Percentiles rank a stretch among this genome's conserved stretches.
These are phyloP conservation scores for Tetramorium simillimum DNA, from an alignment of 1,140 invertebrate genomes.

Conservation along the genomic window DNA sequence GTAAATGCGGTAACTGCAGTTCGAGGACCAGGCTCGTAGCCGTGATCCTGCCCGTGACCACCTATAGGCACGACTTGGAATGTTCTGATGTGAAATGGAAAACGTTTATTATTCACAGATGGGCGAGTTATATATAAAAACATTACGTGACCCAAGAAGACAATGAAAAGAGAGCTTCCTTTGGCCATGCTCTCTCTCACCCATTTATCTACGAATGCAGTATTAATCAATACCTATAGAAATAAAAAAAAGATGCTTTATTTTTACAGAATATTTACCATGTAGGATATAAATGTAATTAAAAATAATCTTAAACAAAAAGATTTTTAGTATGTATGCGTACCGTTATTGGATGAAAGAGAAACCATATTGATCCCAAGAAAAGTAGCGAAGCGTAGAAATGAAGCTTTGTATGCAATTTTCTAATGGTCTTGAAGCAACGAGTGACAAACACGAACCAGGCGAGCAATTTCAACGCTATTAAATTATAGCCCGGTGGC, in stretches of 20 bases:
- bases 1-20: slow-evolving; percentile 69
- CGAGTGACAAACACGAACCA: slow-evolving; percentile 95
- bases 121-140: slow-evolving; percentile 88
- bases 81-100: slow-evolving; percentile 82
- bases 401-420: slow-evolving; percentile 83
- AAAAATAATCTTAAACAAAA: slow-evolving; percentile 1
- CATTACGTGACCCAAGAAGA: slow-evolving; percentile 91
- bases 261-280: slow-evolving; percentile 25
- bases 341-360: slow-evolving; percentile 80
- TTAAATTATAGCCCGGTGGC: slow-evolving; percentile 93
- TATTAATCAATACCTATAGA: slow-evolving; percentile 92
- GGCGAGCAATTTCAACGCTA: slow-evolving; percentile 91
- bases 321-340: neutral
- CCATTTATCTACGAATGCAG: slow-evolving; percentile 94
- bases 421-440: slow-evolving; percentile 81
- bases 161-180: slow-evolving; percentile 91
- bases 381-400: slow-evolving; percentile 94
- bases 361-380: slow-evolving; percentile 89
- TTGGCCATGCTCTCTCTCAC: slow-evolving; percentile 95
- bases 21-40: slow-evolving; percentile 75
- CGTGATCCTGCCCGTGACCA: slow-evolving; percentile 76
- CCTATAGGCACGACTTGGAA: slow-evolving; percentile 78
- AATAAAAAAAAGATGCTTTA: slow-evolving; percentile 70
- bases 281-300: neutral
- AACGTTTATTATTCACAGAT: slow-evolving; percentile 76